A percentile compares a stretch with the other conserved stretches of the same genome.
phyloP scores from a whole-genome alignment of 2,113 vertebrate genomes.

The Bungarus multicinctus region DNA sequence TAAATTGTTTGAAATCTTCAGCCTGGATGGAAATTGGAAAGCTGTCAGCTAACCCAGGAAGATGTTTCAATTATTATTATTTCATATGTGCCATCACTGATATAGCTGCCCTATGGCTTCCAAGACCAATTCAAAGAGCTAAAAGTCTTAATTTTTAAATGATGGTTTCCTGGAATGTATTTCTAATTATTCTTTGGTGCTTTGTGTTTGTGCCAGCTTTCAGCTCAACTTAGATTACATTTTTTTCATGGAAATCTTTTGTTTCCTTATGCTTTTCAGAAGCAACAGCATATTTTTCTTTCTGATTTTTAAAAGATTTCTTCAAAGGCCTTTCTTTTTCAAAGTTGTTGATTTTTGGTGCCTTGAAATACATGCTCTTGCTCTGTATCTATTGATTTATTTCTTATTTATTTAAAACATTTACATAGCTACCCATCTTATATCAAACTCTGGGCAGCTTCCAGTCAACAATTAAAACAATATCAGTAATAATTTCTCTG shows the following conservation, averaged over 20 bases:
- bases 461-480: neutral
- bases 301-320: neutral
- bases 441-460: neutral
- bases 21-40: neutral
- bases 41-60: neutral
- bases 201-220: neutral
- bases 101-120: neutral
- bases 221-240: neutral
- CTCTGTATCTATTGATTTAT: neutral
- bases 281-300: neutral
- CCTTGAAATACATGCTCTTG: neutral
- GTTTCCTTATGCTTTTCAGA: neutral
- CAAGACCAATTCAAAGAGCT: neutral
- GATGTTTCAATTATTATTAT: neutral
- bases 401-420: neutral
- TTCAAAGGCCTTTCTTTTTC: neutral
- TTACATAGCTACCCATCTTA: neutral
- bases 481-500: neutral
- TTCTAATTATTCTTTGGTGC: neutral
- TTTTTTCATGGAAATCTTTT: neutral
- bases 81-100: neutral
- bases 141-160: neutral
- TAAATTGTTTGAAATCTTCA: neutral
- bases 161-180: neutral
- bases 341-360: neutral